A percentile compares a stretch with the other conserved stretches of the same genome.
phyloP scores from a whole-genome alignment of 2,888 invertebrate genomes.

The Tetragonula carbonaria region DNA sequence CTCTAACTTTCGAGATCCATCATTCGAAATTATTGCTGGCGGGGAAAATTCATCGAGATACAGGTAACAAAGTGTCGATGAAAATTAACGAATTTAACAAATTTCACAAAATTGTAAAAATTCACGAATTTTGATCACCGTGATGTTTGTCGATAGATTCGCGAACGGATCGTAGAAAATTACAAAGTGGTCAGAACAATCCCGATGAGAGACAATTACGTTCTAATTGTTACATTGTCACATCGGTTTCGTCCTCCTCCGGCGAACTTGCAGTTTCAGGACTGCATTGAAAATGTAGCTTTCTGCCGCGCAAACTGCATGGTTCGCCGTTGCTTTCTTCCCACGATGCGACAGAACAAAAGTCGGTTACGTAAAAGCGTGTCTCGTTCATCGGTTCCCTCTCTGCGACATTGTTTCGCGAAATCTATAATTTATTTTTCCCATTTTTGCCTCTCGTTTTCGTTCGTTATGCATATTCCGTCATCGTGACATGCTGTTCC shows the following conservation, averaged over 20 bases:
- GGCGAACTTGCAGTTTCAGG: slow-evolving; percentile 41
- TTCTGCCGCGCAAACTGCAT: slow-evolving; percentile 41
- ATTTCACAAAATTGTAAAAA: too few relatives aligned
- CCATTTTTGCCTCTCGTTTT: background rate
- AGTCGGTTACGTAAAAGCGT: slow-evolving; percentile 54
- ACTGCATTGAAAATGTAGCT: slow-evolving; percentile 46
- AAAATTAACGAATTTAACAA: too few relatives aligned
- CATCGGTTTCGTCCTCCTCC: slow-evolving; percentile 41
- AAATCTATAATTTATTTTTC: slow-evolving; percentile 62
- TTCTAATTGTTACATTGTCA: slow-evolving; percentile 53
- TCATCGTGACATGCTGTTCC: slow-evolving; percentile 49
- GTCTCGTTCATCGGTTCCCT: slow-evolving; percentile 41
- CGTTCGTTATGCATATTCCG: slow-evolving; percentile 29
- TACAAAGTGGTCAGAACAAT: background rate
- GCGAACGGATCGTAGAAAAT: background rate
- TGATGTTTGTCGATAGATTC: slow-evolving; percentile 1
- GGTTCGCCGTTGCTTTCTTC: slow-evolving; percentile 51
- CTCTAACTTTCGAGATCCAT: too few relatives aligned
- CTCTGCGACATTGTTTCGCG: slow-evolving; percentile 46
- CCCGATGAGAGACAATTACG: slow-evolving; percentile 20
- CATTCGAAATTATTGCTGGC: too few relatives aligned
- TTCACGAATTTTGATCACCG: background rate
- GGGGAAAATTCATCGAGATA: too few relatives aligned
- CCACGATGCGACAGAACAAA: slow-evolving; percentile 49
- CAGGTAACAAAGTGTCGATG: too few relatives aligned